Conservation (phyloP, 2,888 invertebrate genomes). For the Thysanoteuthis rhombus region DNA sequence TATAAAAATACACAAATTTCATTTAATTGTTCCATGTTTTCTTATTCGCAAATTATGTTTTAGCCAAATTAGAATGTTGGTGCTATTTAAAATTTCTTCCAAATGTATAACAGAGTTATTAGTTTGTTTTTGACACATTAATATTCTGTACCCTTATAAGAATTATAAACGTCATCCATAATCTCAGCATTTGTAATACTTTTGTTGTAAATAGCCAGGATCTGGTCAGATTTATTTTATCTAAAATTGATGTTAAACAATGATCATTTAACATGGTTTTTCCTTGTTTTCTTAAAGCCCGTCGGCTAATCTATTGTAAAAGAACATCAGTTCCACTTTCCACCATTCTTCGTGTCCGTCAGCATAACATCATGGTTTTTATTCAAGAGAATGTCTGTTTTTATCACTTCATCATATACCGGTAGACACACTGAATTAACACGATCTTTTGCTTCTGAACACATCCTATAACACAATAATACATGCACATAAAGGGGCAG, state of each 20-base stretch:
- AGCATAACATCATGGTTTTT: not conserved
- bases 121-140: not conserved
- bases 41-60: not conserved
- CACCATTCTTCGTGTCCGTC: not conserved
- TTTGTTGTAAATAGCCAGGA: not conserved
- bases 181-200: not conserved
- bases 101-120: not conserved
- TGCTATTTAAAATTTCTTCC: not conserved
- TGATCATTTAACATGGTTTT: not conserved
- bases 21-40: not conserved
- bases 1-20: too few relatives aligned
- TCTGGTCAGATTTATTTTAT: not conserved
- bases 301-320: not conserved
- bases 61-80: not conserved
- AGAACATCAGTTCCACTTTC: not conserved
- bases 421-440: not conserved
- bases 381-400: not conserved
- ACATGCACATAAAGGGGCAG: not conserved
- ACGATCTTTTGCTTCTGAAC: not conserved
- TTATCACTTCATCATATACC: not conserved
- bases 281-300: not conserved
- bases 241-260: too few relatives aligned
- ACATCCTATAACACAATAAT: not conserved
- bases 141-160: not conserved
- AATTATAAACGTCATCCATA: not conserved